Evolutionary conservation across 2,888 invertebrate genomes (phyloP).

Genomic region (Noctuana brunneofusca): DNA sequence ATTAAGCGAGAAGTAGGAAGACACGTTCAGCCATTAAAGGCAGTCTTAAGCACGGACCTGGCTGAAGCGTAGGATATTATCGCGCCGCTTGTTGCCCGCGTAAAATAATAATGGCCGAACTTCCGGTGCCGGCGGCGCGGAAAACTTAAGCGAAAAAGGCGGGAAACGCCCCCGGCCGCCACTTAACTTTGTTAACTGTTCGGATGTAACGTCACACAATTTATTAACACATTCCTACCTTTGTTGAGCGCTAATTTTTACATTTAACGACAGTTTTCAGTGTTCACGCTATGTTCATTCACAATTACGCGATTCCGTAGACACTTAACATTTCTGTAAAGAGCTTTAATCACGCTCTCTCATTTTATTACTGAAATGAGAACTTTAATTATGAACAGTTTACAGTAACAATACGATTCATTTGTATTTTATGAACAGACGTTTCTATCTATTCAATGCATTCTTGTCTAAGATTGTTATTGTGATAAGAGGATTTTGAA

Average conservation of each 20-base stretch:
- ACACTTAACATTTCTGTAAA: slow-evolving; percentile 34
- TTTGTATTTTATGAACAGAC: slow-evolving; percentile 27
- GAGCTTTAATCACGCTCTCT: slow-evolving; percentile 33
- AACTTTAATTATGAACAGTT: slow-evolving; percentile 34
- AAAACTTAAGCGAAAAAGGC: slow-evolving; percentile 80
- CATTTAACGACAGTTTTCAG: slow-evolving; percentile 64
- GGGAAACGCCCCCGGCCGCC: slow-evolving; percentile 76
- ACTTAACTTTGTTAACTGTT: slow-evolving; percentile 73
- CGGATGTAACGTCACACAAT: slow-evolving; percentile 81
- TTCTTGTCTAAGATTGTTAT: neutral
- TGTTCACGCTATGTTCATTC: slow-evolving; percentile 38
- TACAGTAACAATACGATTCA: slow-evolving; percentile 30
- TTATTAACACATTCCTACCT: slow-evolving; percentile 79
- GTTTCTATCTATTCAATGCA: neutral
- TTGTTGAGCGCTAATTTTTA: slow-evolving; percentile 59
- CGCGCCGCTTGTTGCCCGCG: slow-evolving; percentile 83
- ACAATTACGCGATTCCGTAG: slow-evolving; percentile 33
- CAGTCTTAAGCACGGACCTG: slow-evolving; percentile 60
- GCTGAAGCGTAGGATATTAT: slow-evolving; percentile 79
- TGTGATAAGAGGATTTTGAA: neutral
- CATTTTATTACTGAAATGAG: slow-evolving; percentile 32
- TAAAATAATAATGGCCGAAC: slow-evolving; percentile 84
- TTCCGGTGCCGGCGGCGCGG: slow-evolving; percentile 83
- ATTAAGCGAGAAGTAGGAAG: slow-evolving; percentile 79
- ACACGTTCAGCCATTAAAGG: slow-evolving; percentile 78